Evolutionary conservation across 2,888 invertebrate genomes (phyloP).

Genomic region (Teleogryllus oceanicus): DNA sequence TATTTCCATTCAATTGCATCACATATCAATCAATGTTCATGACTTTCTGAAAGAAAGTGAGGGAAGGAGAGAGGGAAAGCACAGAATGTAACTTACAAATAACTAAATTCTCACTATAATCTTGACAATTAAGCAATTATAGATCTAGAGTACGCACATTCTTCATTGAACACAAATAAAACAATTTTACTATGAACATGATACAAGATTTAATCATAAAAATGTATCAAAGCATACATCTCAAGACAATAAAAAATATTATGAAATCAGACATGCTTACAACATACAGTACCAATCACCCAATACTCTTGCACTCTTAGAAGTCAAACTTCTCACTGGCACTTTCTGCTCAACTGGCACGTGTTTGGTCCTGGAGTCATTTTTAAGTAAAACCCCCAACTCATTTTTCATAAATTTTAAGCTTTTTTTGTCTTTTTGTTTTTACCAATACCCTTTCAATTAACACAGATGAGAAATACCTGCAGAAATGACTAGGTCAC

Average conservation of each 20-base stretch:
- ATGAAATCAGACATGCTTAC: neutral
- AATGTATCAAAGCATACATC: slow-evolving; percentile 18
- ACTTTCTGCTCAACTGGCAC: slow-evolving; percentile 1
- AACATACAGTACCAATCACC: neutral
- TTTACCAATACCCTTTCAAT: neutral
- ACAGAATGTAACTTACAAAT: neutral
- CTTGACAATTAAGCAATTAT: neutral
- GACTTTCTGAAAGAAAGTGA: neutral
- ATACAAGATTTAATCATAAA: slow-evolving; percentile 1
- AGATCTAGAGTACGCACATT: slow-evolving; percentile 6
- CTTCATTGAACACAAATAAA: neutral
- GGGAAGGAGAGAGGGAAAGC: neutral
- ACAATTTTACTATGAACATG: neutral
- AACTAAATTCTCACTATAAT: neutral
- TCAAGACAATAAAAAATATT: neutral
- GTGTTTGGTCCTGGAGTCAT: neutral
- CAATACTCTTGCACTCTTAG: neutral
- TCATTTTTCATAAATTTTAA: neutral
- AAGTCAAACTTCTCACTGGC: slow-evolving; percentile 18
- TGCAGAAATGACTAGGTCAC: slow-evolving; percentile 11
- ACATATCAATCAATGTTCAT: neutral
- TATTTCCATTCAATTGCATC: neutral
- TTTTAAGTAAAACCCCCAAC: neutral
- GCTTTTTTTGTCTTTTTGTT: neutral
- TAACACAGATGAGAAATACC: neutral